Conservation (phyloP, 2,113 vertebrate genomes). For the Motacilla alba region DNA sequence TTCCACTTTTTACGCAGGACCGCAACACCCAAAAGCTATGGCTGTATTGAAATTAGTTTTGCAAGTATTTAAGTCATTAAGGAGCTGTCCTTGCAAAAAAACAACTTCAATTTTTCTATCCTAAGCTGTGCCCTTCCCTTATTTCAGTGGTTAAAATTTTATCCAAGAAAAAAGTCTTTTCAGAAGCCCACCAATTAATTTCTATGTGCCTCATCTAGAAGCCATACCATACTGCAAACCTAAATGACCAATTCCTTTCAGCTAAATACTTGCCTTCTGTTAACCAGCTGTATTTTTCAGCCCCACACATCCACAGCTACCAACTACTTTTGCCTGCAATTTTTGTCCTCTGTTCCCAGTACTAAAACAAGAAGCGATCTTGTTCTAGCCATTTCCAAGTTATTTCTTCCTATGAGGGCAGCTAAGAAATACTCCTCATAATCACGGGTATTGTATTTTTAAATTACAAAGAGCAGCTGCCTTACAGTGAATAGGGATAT, state of each 20-base stretch:
- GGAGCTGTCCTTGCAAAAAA: neutral
- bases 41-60: neutral
- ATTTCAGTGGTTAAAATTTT: neutral
- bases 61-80: neutral
- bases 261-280: neutral
- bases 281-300: neutral
- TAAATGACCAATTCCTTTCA: neutral
- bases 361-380: neutral
- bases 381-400: neutral
- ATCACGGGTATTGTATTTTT: slow-evolving; percentile 18
- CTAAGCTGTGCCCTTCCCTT: neutral
- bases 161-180: neutral
- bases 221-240: neutral
- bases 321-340: neutral
- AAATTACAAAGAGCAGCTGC: slow-evolving; percentile 33
- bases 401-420: neutral
- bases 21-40: neutral
- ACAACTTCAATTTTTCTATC: neutral
- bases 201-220: neutral
- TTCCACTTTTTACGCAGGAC: slow-evolving; percentile 17
- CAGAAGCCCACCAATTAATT: neutral
- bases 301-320: neutral
- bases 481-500: neutral
- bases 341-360: neutral
- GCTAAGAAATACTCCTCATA: neutral